Evolutionary conservation across 2,888 invertebrate genomes (phyloP).

Genomic region (Osedax frankpressi): DNA sequence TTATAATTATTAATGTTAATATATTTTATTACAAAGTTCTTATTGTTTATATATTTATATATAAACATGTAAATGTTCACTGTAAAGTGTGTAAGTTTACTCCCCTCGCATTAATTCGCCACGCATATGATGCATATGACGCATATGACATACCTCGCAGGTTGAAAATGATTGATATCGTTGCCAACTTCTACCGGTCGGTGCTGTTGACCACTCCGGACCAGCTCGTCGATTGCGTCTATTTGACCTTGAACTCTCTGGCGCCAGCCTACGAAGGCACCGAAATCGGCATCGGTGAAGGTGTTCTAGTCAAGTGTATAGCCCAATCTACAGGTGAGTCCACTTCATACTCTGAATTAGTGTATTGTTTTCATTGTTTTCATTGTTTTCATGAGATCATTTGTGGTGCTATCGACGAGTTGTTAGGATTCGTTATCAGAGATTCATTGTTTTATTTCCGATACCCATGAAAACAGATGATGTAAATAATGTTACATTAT

Average conservation of each 20-base stretch:
- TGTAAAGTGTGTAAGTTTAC: not conserved
- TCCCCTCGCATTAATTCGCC: not conserved
- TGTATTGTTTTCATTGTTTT: no score
- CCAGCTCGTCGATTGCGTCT: slow-evolving; percentile 79
- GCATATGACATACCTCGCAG: slow-evolving; percentile 51
- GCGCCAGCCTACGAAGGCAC: slow-evolving; percentile 90
- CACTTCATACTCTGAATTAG: no score
- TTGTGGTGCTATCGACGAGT: no score
- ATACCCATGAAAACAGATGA: no score
- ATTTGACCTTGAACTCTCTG: slow-evolving; percentile 84
- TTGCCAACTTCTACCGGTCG: slow-evolving; percentile 81
- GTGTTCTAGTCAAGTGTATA: slow-evolving; percentile 81
- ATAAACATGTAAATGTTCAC: not conserved
- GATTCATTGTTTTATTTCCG: no score
- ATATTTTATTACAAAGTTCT: not conserved
- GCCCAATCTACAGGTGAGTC: slow-evolving; percentile 50
- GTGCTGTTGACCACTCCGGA: slow-evolving; percentile 73
- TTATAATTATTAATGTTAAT: not conserved
- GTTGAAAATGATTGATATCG: slow-evolving; percentile 75
- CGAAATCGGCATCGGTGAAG: slow-evolving; percentile 80
- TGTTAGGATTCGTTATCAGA: no score
- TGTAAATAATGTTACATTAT: no score
- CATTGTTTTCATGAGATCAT: no score
- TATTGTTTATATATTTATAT: not conserved
- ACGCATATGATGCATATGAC: not conserved